Percentiles rank a stretch among this genome's conserved stretches.
These are phyloP conservation scores for Gisinianus flammeolus DNA, from an alignment of 2,888 invertebrate species.

Conservation along the genomic window DNA sequence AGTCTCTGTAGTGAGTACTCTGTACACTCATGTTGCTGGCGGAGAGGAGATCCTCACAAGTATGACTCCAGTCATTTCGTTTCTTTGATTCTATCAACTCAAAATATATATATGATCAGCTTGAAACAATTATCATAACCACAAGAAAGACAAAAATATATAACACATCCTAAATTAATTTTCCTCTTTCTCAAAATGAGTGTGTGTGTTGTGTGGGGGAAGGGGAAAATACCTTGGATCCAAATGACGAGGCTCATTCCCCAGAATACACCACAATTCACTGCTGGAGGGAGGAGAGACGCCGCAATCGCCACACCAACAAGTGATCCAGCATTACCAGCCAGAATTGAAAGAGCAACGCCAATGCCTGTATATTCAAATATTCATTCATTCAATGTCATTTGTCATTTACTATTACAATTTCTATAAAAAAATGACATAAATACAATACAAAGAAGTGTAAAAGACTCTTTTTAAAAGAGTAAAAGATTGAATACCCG, in stretches of 20 bases:
- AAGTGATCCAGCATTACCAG: slow-evolving; percentile 77
- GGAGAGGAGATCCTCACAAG: not conserved
- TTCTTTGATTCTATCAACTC: not conserved
- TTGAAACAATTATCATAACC: too few relatives aligned
- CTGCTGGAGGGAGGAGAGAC: slow-evolving; percentile 78
- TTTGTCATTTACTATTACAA: too few relatives aligned
- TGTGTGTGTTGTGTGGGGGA: too few relatives aligned
- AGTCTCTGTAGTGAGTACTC: not conserved
- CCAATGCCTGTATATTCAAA: slow-evolving; percentile 65
- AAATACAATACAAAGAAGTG: too few relatives aligned
- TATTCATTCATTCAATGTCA: not conserved
- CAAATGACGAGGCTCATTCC: slow-evolving; percentile 76
- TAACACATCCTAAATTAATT: too few relatives aligned
- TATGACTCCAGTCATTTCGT: not conserved
- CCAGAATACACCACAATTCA: slow-evolving; percentile 79
- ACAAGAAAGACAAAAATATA: too few relatives aligned
- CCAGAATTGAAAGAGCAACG: slow-evolving; percentile 77
- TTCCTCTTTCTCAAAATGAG: too few relatives aligned
- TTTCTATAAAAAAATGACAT: too few relatives aligned
- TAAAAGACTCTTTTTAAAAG: too few relatives aligned
- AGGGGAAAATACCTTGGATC: slow-evolving; percentile 68
- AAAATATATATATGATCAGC: too few relatives aligned
- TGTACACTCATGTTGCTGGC: not conserved
- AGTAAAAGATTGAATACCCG: too few relatives aligned
- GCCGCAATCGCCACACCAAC: slow-evolving; percentile 85